Evolutionary conservation across 2,888 invertebrate species (phyloP).

Genomic region (Sabatieria punctata): DNA sequence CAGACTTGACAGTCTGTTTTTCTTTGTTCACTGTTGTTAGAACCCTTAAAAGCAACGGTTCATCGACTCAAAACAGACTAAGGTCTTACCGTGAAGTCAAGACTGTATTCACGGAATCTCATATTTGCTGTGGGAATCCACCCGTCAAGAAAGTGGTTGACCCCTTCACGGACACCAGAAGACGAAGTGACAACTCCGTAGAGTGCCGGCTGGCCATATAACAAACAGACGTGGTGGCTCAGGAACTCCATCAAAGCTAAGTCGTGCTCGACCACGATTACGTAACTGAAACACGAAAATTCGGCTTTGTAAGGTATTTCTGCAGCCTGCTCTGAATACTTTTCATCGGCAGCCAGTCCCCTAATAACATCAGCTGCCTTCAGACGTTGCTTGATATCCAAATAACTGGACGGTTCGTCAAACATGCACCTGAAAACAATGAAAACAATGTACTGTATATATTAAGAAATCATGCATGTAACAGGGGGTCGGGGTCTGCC

Average conservation of each 20-base stretch:
- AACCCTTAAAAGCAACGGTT: too few relatives aligned
- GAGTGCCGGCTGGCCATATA: constrained; percentile 91
- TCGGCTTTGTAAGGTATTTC: neutral
- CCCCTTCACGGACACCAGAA: constrained; percentile 95
- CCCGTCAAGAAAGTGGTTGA: constrained; percentile 94
- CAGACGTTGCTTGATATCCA: constrained; percentile 94
- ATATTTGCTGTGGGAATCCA: constrained; percentile 98
- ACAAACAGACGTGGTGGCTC: constrained; percentile 90
- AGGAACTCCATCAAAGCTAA: constrained; percentile 90
- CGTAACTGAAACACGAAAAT: constrained; percentile 50
- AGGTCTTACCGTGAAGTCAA: constrained; percentile 75
- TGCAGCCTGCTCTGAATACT: constrained; percentile 42
- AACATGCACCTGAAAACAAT: constrained; percentile 61
- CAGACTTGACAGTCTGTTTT: too few relatives aligned
- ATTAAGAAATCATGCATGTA: neutral
- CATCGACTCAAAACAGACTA: too few relatives aligned
- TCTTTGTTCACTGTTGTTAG: too few relatives aligned
- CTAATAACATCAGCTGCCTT: constrained; percentile 90
- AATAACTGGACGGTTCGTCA: constrained; percentile 94
- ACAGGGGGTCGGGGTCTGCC: too few relatives aligned
- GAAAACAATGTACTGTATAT: neutral
- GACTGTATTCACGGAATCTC: constrained; percentile 81
- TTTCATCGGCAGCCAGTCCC: constrained; percentile 70
- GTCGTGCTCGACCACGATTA: constrained; percentile 96
- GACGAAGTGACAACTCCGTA: constrained; percentile 99